phyloP scores from a whole-genome alignment of 2,888 invertebrate genomes.

The Aspidapion aeneum region DNA sequence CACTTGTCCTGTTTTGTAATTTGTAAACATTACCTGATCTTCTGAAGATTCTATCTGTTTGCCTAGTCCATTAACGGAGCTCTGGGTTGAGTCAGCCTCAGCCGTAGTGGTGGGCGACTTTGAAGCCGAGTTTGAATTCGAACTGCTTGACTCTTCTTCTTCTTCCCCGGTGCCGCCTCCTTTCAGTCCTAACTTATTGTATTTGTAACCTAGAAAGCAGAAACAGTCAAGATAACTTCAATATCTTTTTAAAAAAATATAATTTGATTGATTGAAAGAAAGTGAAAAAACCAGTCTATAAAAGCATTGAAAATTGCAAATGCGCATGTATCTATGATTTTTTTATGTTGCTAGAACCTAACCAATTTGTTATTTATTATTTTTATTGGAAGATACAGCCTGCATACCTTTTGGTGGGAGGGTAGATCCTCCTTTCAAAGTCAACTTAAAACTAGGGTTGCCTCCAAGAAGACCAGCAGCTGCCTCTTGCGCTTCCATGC shows the following conservation, averaged over 20 bases:
- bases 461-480: conserved; percentile 40
- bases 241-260: neutral
- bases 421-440: conserved; percentile 41
- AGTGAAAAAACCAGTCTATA: too few relatives aligned
- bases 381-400: too few relatives aligned
- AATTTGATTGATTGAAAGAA: too few relatives aligned
- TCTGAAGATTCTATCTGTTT: conserved; percentile 18
- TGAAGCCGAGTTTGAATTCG: neutral
- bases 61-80: conserved; percentile 17
- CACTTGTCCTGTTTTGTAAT: too few relatives aligned
- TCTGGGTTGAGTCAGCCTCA: conserved; percentile 35
- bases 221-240: neutral
- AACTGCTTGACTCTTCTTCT: conserved; percentile 14
- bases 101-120: conserved; percentile 33
- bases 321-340: too few relatives aligned
- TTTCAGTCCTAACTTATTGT: conserved; percentile 38
- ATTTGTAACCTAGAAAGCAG: conserved; percentile 24
- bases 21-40: neutral
- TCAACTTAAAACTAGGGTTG: conserved; percentile 42
- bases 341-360: too few relatives aligned
- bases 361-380: too few relatives aligned
- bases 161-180: conserved; percentile 44
- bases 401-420: conserved; percentile 14
- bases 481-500: conserved; percentile 23
- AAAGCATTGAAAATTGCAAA: too few relatives aligned